Conservation (phyloP, 2,113 vertebrate species). For the Hyla sarda region DNA sequence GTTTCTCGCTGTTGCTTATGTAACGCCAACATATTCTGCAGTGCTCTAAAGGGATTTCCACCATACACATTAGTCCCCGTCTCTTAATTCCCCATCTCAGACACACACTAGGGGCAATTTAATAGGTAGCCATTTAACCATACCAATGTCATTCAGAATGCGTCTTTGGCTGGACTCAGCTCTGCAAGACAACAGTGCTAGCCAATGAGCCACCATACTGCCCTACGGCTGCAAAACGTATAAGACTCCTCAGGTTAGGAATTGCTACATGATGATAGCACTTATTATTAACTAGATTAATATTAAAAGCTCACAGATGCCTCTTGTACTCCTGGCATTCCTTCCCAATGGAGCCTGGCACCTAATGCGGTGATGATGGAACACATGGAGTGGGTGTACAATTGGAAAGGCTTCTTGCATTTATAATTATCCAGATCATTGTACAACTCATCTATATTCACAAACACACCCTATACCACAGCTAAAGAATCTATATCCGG, state of each 20-base stretch:
- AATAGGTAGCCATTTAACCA: background rate
- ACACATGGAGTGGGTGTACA: slow-evolving; percentile 3
- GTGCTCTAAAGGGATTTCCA: too few relatives aligned
- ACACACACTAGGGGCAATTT: too few relatives aligned
- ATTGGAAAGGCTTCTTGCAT: slow-evolving; percentile 13
- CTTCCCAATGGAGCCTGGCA: background rate
- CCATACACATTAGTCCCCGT: too few relatives aligned
- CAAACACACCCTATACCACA: slow-evolving; percentile 11
- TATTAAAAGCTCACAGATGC: background rate
- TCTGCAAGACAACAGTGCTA: background rate
- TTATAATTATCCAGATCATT: slow-evolving; percentile 11
- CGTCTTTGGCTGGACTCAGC: too few relatives aligned
- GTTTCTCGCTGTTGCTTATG: too few relatives aligned
- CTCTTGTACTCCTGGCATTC: background rate
- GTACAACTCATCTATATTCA: slow-evolving; percentile 27
- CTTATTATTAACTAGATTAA: background rate
- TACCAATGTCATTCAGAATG: background rate
- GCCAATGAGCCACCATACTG: background rate
- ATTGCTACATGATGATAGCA: background rate
- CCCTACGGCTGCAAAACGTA: too few relatives aligned
- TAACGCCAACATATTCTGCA: too few relatives aligned
- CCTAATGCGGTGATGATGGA: background rate
- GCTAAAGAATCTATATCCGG: background rate
- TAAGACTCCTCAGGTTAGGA: too few relatives aligned
- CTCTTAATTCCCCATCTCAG: too few relatives aligned